phyloP scores from a whole-genome alignment of 1,140 invertebrate species.

The Pomacea maculata region DNA sequence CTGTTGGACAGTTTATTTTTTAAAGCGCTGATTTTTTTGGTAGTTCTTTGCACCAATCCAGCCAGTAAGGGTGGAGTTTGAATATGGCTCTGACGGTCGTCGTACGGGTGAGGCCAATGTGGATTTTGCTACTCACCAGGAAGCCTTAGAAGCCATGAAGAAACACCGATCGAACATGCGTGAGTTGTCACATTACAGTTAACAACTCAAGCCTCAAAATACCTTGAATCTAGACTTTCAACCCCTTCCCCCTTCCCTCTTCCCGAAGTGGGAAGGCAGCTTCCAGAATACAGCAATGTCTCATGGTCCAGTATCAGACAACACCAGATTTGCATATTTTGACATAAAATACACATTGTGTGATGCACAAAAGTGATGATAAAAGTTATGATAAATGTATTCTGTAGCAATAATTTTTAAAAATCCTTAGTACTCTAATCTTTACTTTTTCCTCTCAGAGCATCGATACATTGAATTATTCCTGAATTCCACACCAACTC shows the following conservation, averaged over 20 bases:
- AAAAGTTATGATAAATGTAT: no score
- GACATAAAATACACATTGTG: no score
- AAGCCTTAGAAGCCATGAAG: constrained; percentile 86
- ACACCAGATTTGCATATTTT: no score
- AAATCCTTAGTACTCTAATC: background rate
- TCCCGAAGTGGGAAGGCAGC: no score
- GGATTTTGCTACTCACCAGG: constrained; percentile 87
- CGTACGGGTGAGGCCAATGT: constrained; percentile 93
- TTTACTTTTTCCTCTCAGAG: constrained; percentile 68
- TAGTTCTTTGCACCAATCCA: constrained; percentile 86
- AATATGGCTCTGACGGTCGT: constrained; percentile 82
- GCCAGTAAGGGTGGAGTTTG: constrained; percentile 84
- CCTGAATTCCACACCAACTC: constrained; percentile 73
- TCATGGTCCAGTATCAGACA: no score
- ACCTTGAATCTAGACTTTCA: no score
- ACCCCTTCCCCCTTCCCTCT: no score
- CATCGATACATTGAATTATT: constrained; percentile 92
- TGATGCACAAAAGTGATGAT: no score
- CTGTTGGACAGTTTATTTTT: background rate
- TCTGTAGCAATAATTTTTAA: no score
- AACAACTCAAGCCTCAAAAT: no score
- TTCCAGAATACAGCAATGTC: no score
- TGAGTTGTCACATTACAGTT: constrained; percentile 44
- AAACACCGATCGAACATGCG: constrained; percentile 71
- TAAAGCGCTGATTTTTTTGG: background rate